Conservation (phyloP, 2,797 vertebrate genomes). For the Lepus oiostolus region DNA sequence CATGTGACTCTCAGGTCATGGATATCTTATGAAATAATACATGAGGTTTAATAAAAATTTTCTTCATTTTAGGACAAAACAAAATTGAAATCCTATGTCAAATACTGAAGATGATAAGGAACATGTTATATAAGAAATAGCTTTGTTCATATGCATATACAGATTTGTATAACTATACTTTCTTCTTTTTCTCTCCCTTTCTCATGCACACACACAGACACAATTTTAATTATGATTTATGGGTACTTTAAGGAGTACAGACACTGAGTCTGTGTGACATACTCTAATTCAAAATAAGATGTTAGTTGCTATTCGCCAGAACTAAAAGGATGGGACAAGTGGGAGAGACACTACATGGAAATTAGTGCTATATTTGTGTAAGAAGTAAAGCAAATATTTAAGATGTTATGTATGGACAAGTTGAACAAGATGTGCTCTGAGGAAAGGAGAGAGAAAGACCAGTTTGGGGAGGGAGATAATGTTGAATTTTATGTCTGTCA, state of each 20-base stretch:
- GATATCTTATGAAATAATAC: background rate
- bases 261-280: background rate
- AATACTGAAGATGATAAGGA: background rate
- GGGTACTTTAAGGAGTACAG: background rate
- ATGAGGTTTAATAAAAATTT: background rate
- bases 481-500: background rate
- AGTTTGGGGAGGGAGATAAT: background rate
- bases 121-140: background rate
- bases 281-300: constrained; percentile 20
- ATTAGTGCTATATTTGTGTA: background rate
- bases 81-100: background rate
- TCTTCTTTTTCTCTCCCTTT: too few species aligned
- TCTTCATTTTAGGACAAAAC: background rate
- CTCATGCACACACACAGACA: too few species aligned
- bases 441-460: background rate
- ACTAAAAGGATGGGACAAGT: background rate
- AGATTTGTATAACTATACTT: background rate
- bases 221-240: background rate
- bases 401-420: background rate
- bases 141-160: background rate
- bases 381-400: background rate
- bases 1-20: background rate
- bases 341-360: background rate
- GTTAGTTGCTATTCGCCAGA: background rate
- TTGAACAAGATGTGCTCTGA: background rate